Percentiles rank a stretch among this genome's conserved stretches.
phyloP scores from a whole-genome alignment of 1,140 invertebrate species.

The Eupeodes corollae region DNA sequence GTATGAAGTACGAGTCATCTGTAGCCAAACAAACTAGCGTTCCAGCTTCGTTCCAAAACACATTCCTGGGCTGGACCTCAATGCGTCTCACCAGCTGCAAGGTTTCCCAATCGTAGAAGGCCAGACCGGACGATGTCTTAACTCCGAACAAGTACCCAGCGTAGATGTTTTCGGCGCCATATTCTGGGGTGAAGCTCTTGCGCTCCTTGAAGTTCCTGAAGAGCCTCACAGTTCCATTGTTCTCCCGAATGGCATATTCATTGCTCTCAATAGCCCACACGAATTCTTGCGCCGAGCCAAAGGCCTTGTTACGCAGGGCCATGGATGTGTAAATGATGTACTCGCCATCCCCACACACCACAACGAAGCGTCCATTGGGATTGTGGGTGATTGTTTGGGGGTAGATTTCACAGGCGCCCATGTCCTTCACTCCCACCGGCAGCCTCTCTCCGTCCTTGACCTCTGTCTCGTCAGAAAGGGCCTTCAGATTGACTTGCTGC shows the following conservation, averaged over 20 bases:
- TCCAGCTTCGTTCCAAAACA: slow-evolving; percentile 96
- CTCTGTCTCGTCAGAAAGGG: slow-evolving; percentile 44
- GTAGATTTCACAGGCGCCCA: slow-evolving; percentile 99
- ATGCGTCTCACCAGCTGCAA: slow-evolving; percentile 75
- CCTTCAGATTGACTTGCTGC: slow-evolving; percentile 72
- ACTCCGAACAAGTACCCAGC: slow-evolving; percentile 92
- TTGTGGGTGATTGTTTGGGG: slow-evolving; percentile 98
- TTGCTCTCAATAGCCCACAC: slow-evolving; percentile 97
- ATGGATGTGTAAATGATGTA: slow-evolving; percentile 99
- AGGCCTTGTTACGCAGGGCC: slow-evolving; percentile 96
- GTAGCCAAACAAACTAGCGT: slow-evolving; percentile 88
- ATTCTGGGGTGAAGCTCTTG: slow-evolving; percentile 90
- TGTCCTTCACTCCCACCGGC: slow-evolving; percentile 90
- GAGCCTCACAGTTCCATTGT: slow-evolving; percentile 78
- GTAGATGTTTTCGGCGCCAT: slow-evolving; percentile 92
- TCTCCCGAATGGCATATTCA: slow-evolving; percentile 88
- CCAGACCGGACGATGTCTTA: slow-evolving; percentile 80
- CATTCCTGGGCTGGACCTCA: slow-evolving; percentile 47
- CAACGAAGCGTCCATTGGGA: slow-evolving; percentile 96
- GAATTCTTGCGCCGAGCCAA: slow-evolving; percentile 96
- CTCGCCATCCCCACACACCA: slow-evolving; percentile 98
- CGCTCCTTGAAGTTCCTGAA: slow-evolving; percentile 99
- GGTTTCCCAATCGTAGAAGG: slow-evolving; percentile 96
- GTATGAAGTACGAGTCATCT: slow-evolving; percentile 92
- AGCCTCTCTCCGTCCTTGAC: slow-evolving; percentile 87